Evolutionary conservation across 1,140 invertebrate genomes (phyloP).

Genomic region (Archivesica marissinica): DNA sequence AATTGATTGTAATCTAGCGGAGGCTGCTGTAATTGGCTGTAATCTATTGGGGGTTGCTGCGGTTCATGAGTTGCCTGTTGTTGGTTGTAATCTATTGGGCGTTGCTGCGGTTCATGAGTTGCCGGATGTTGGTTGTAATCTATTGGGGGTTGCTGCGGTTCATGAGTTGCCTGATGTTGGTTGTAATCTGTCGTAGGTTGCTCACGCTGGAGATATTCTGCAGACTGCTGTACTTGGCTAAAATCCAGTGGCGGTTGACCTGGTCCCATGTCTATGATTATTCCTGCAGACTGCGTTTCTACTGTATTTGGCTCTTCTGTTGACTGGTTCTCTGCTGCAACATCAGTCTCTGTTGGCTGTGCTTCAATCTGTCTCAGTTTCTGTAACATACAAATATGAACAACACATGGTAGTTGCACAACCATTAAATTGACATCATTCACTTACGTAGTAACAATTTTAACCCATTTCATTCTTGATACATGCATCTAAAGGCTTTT

Average conservation of each 20-base stretch:
- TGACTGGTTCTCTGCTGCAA: background rate
- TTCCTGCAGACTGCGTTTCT: background rate
- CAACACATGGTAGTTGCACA: too few species aligned
- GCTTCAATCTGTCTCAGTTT: conserved; percentile 52
- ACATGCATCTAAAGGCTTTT: too few species aligned
- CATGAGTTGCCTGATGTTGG: background rate
- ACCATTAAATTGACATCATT: too few species aligned
- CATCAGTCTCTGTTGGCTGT: background rate
- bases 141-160: background rate
- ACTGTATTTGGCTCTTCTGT: background rate
- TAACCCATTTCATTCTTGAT: too few species aligned
- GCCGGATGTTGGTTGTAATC: background rate
- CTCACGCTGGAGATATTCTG: background rate
- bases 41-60: too few species aligned
- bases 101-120: too few species aligned
- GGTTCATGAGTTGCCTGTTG: too few species aligned
- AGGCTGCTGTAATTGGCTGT: too few species aligned
- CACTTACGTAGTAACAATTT: too few species aligned
- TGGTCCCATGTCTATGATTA: conserved; percentile 27
- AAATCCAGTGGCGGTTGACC: background rate
- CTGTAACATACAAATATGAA: conserved; percentile 52
- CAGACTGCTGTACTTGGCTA: background rate
- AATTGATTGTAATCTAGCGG: too few species aligned
- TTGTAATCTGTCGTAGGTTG: background rate
- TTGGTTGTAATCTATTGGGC: too few species aligned